These are phyloP conservation scores for Argopecten irradians DNA, from an alignment of 1,140 invertebrate genomes.

Conservation along the genomic window DNA sequence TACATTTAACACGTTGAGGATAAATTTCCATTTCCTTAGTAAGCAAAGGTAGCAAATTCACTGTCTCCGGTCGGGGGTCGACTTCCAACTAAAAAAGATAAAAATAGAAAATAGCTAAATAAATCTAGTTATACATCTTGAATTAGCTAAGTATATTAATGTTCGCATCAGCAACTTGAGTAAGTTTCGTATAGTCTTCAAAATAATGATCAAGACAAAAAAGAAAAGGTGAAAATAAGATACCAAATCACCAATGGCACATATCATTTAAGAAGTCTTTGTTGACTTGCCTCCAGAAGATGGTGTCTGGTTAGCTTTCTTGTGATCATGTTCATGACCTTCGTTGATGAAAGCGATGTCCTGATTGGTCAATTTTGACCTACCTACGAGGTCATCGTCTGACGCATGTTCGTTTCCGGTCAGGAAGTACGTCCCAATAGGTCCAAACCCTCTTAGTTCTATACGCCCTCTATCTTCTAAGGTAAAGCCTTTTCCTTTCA, in stretches of 20 bases:
- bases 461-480: conserved; percentile 61
- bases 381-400: conserved; percentile 53
- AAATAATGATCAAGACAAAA: background rate
- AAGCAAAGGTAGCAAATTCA: conserved; percentile 33
- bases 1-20: no score
- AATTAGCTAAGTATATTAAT: no score
- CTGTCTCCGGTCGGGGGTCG: conserved; percentile 38
- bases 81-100: conserved; percentile 42
- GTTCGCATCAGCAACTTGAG: background rate
- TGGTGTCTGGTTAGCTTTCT: conserved; percentile 33
- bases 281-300: conserved; percentile 36
- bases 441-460: conserved; percentile 72
- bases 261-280: background rate
- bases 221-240: background rate
- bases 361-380: conserved; percentile 40
- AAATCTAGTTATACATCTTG: background rate
- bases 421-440: conserved; percentile 76
- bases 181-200: background rate
- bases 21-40: conserved; percentile 31
- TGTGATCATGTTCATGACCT: conserved; percentile 34
- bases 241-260: no score
- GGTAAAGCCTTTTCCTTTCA: conserved; percentile 54
- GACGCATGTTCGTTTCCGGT: conserved; percentile 55
- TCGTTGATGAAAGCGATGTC: conserved; percentile 54
- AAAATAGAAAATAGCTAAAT: background rate